Base-by-base conservation (phyloP, 2,888 invertebrate genomes). In the Mellilla xanthometata region DNA sequence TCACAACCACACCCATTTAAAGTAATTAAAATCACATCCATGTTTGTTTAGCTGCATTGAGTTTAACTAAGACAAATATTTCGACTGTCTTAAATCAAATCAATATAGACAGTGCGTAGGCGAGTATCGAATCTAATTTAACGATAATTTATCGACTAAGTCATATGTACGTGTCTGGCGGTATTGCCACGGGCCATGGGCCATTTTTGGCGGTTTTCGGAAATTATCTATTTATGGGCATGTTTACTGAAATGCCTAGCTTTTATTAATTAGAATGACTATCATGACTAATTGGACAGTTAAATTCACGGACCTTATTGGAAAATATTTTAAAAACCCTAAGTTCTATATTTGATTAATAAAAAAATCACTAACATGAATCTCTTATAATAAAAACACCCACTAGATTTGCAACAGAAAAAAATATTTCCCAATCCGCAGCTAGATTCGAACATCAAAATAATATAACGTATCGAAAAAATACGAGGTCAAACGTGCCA, bases 111-210 rank as follows among this genome's bases (percentile, higher is more conserved):
- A 68, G 69, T 68, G 71, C 69, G 81, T 81, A 68, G 78, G 78
- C 72, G 70, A 76, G 68, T 70, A 69, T 75, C 72, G 77, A 80
- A 80, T 85, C 77, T 75, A 78, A 84, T 86, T 85, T 77, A 80
- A 76, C 70, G 67, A 74, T 79, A 72, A 83, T 84, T 81, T 84
- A 83, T 79, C 51, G 67, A 63, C 59, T 55, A 60, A 73, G 75
- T 76, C 79, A 76, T 65, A 65, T 68, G 27, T 74, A 72, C 69
- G 74, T 72, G 58, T 58, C 60, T 61, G 58, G 59, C 51, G 27
- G 44, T 35, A 24, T 54, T 51, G 58, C 62, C 58, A 66, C 45
- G 39, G 58, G 59, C 58, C 60, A 58, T 62, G 6, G 15, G 15
- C n/a, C 15, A 19, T 6, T 19, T 19, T 19, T 5, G 15, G 15